Base-by-base conservation (phyloP, 2,113 vertebrate genomes). In the Vireo altiloquus region DNA sequence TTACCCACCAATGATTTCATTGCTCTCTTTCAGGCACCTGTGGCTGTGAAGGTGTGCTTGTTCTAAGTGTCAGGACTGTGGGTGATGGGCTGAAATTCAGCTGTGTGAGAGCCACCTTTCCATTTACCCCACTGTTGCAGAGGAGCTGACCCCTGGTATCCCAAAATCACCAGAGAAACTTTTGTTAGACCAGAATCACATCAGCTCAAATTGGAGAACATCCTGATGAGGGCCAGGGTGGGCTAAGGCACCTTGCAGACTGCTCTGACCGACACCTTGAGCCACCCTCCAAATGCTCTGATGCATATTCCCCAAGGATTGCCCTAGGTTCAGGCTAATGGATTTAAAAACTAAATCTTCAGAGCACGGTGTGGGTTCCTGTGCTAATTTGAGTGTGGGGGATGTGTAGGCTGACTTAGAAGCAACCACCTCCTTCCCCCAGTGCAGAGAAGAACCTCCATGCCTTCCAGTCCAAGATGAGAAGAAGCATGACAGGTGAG, bases 131-230 rank as follows among this genome's bases (percentile, higher is more conserved):
- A 27, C 11, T 17, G 13, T 2, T 74, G 33, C 76, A 83, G 39
- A 40, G 2, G 21, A 28, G 4, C 15, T 0, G 0, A 30, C 47
- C 31, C 33, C 18, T 70, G 16, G 13, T 59, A 54, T 17, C 17
- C 52, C 72, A 35, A 75, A 89, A 81, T 53, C 50, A 40, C 17
- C 11, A n/a, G 33, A 28, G 33, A 33, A 71, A 10, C 18, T 60
- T 85, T 28, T 56, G 10, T 52, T 37, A 28, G 37, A 60, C 22
- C 31, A 69, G 49, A 53, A 74, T 39, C 37, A 44, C 22, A 20
- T 39, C 47, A 60, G 23, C 21, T 64, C 46, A 35, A 35, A 19
- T 6, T 53, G 54, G 46, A 83, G 59, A 91, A 63, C 39, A 35
- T 40, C 25, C 8, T 6, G 3, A 2, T 89, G 59, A 46, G 63